Conservation (phyloP, 1,140 invertebrate genomes). For the Orius laevigatus region DNA sequence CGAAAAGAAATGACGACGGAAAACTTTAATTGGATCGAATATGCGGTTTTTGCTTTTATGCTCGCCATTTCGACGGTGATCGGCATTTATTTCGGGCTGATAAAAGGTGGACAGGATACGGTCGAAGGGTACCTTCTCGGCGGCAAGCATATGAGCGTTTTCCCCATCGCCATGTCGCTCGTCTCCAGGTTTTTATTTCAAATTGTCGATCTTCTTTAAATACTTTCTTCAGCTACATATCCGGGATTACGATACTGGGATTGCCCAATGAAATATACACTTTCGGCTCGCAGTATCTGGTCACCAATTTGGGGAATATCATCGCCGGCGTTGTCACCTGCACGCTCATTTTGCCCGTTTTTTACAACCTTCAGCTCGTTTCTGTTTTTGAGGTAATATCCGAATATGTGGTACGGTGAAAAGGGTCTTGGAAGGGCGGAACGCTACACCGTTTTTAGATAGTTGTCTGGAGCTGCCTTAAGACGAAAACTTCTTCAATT, state of each 20-base stretch:
- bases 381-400: slow-evolving; percentile 14
- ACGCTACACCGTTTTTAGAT: too few species aligned
- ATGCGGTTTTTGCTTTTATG: slow-evolving; percentile 40
- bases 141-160: slow-evolving; percentile 47
- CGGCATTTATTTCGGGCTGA: slow-evolving; percentile 54
- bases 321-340: slow-evolving; percentile 45
- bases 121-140: slow-evolving; percentile 53
- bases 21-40: slow-evolving; percentile 34
- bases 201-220: not conserved
- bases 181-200: slow-evolving; percentile 49
- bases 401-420: not conserved
- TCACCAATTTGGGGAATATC: slow-evolving; percentile 47
- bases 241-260: slow-evolving; percentile 73
- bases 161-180: slow-evolving; percentile 65
- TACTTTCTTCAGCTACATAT: slow-evolving; percentile 50
- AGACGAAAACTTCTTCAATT: too few species aligned
- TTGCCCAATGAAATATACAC: slow-evolving; percentile 76
- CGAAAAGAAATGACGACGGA: too few species aligned
- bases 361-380: too few species aligned
- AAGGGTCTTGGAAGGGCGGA: not conserved
- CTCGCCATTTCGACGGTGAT: slow-evolving; percentile 34
- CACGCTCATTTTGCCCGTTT: too few species aligned
- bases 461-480: too few species aligned
- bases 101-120: slow-evolving; percentile 31
- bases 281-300: slow-evolving; percentile 65